phyloP scores from a whole-genome alignment of 1,140 invertebrate species.

The Phthorimaea operculella region DNA sequence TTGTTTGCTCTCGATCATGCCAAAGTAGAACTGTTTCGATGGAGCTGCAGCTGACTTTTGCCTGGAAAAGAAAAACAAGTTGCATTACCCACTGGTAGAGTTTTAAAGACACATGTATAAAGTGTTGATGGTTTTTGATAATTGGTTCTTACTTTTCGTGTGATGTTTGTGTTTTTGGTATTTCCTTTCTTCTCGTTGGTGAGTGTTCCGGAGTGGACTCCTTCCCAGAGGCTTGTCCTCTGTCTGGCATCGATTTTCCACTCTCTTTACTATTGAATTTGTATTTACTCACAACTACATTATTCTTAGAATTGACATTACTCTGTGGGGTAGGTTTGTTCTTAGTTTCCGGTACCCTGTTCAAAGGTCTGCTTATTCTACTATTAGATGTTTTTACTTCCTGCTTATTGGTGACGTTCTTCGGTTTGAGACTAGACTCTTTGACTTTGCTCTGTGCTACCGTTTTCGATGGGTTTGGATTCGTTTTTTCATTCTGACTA shows the following conservation, averaged over 20 bases:
- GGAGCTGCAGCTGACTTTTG: constrained; percentile 44
- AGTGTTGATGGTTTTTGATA: too few species aligned
- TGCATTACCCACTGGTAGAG: background rate
- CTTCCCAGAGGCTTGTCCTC: constrained; percentile 71
- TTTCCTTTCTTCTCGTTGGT: constrained; percentile 48
- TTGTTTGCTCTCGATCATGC: constrained; percentile 72
- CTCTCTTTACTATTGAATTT: constrained; percentile 48
- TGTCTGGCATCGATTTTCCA: constrained; percentile 42
- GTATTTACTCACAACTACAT: constrained; percentile 30
- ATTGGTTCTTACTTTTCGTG: constrained; percentile 37
- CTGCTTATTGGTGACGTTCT: constrained; percentile 29
- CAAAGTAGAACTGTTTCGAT: constrained; percentile 82
- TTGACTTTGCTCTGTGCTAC: constrained; percentile 49
- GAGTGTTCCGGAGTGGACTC: constrained; percentile 71
- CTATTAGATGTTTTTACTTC: constrained; percentile 39
- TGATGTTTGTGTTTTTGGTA: constrained; percentile 13
- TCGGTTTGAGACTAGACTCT: constrained; percentile 59
- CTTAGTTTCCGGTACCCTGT: constrained; percentile 36
- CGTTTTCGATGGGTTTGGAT: constrained; percentile 55
- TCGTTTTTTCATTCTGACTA: constrained; percentile 56
- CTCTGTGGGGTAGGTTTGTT: constrained; percentile 27
- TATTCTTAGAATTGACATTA: constrained; percentile 25
- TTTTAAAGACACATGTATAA: background rate
- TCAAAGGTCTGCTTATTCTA: constrained; percentile 37
- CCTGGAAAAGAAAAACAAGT: constrained; percentile 23